These are phyloP conservation scores for Acyrthosiphon pisum DNA, from an alignment of 1,140 invertebrate species.

Conservation along the genomic window DNA sequence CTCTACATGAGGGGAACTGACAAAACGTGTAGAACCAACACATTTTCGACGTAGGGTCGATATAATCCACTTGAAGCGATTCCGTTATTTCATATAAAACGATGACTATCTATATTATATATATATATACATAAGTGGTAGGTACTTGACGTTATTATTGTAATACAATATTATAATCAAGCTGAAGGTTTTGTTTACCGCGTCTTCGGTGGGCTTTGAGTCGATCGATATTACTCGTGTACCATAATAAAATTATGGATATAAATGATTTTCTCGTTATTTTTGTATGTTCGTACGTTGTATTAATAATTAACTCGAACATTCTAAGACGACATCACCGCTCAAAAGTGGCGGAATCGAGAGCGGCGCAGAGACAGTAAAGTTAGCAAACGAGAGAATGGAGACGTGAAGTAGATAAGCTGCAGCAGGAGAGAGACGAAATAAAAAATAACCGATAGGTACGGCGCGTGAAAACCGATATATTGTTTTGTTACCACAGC, in stretches of 20 bases:
- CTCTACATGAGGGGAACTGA: background rate
- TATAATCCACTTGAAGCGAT: background rate
- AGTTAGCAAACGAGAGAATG: background rate
- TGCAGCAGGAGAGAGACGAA: background rate
- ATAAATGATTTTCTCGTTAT: background rate
- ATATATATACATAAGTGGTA: background rate
- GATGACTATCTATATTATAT: background rate
- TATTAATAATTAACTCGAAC: background rate
- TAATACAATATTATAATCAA: slow-evolving; percentile 13
- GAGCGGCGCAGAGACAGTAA: background rate
- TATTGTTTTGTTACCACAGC: background rate
- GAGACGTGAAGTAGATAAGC: background rate
- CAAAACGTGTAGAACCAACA: background rate
- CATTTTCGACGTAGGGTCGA: background rate
- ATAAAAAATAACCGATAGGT: background rate
- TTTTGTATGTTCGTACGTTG: background rate
- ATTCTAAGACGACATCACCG: background rate
- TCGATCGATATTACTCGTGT: background rate
- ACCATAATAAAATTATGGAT: background rate
- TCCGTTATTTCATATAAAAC: background rate
- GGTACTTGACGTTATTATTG: background rate
- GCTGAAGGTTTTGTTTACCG: background rate
- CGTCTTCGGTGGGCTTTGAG: background rate
- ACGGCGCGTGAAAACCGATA: background rate
- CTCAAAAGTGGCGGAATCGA: background rate